Evolutionary conservation across 92 coral and sea anemone genomes (phyloP).

Genomic region (Diadumene lineata): DNA sequence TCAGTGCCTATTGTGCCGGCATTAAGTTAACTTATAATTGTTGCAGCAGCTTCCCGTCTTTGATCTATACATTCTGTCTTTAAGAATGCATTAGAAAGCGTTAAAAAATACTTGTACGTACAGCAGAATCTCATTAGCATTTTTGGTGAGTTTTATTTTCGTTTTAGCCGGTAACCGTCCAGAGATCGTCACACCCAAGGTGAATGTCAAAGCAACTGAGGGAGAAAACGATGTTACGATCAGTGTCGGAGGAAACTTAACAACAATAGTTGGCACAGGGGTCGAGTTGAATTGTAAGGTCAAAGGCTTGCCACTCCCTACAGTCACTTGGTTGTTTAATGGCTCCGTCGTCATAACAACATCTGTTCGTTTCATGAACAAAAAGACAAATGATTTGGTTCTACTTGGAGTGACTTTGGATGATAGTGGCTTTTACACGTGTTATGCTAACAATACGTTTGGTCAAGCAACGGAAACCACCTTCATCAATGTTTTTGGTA

Average conservation of each 20-base stretch:
- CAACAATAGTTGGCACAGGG: slow-evolving; percentile 85
- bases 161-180: slow-evolving; percentile 59
- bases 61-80: too few relatives aligned
- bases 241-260: slow-evolving; percentile 75
- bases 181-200: slow-evolving; percentile 37
- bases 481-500: slow-evolving; percentile 64
- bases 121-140: too few relatives aligned
- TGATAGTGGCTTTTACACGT: slow-evolving; percentile 77
- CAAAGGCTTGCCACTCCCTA: slow-evolving; percentile 73
- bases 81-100: too few relatives aligned
- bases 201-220: slow-evolving; percentile 58
- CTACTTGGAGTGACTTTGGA: slow-evolving; percentile 57
- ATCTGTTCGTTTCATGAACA: slow-evolving; percentile 21
- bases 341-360: slow-evolving; percentile 39
- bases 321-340: slow-evolving; percentile 68
- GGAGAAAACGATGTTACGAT: slow-evolving; percentile 82
- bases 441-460: slow-evolving; percentile 75
- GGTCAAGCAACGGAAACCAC: slow-evolving; percentile 70
- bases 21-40: too few relatives aligned
- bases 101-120: too few relatives aligned
- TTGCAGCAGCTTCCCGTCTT: too few relatives aligned
- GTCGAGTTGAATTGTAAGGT: slow-evolving; percentile 66
- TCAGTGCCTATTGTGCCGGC: too few relatives aligned
- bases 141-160: too few relatives aligned
- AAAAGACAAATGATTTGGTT: slow-evolving; percentile 42